Evolutionary conservation across 2,797 vertebrate genomes (phyloP).

Genomic region (Zonotrichia albicollis): DNA sequence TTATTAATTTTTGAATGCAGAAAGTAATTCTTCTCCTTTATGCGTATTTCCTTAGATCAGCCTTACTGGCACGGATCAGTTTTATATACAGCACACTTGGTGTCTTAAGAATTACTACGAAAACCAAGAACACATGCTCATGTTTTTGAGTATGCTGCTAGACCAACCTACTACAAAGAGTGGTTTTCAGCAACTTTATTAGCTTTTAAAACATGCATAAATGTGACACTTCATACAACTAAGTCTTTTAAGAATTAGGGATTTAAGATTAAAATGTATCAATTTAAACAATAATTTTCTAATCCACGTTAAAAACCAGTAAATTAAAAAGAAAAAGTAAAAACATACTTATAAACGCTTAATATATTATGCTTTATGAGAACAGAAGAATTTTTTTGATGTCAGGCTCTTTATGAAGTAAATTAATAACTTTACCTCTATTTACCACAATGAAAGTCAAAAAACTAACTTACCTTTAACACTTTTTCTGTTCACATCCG

Average conservation of each 20-base stretch:
- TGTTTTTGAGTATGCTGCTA: background rate
- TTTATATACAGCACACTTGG: background rate
- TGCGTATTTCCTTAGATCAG: background rate
- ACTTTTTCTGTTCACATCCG: slow-evolving; percentile 97
- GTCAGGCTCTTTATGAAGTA: background rate
- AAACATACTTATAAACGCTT: background rate
- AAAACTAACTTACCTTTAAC: slow-evolving; percentile 86
- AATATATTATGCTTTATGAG: background rate
- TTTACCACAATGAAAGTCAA: background rate
- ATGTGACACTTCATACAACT: background rate
- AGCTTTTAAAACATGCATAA: background rate
- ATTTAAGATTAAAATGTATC: background rate
- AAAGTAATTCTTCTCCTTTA: background rate
- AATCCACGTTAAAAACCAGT: background rate
- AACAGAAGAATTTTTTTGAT: background rate
- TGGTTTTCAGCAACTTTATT: background rate
- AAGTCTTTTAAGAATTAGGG: background rate
- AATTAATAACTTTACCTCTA: background rate
- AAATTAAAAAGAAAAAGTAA: background rate
- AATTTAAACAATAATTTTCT: background rate
- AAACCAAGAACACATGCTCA: background rate
- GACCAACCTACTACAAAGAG: background rate
- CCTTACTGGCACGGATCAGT: background rate
- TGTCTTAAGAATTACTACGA: background rate
- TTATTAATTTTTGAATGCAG: background rate